Base-by-base conservation (phyloP, 2,888 invertebrate species). In the Thyatira batis region DNA sequence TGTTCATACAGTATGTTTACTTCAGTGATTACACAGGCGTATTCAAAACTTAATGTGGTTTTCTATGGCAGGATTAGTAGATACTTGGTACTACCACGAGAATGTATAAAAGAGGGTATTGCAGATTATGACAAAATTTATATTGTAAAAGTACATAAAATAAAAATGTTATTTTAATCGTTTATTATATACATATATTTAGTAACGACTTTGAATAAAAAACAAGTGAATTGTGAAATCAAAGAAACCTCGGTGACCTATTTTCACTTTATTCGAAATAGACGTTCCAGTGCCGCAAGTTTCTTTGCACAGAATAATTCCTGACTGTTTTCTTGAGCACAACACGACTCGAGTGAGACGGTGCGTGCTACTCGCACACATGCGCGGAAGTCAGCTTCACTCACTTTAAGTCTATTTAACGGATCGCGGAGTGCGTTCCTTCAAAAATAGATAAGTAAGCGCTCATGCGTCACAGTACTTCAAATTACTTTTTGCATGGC, bases 401-500 rank as follows among this genome's bases (percentile, higher is more conserved):
- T 87, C 82, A 74, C 80, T 84, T 61, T 80, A 80, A 84, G 80
- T 82, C 87, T 85, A 87, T 89, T 89, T 88, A 85, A 87, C 87
- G 89, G 84, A 83, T 88, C 85, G 82, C 67, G 76, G 82, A 79
- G 70, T 85, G 78, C 82, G 82, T 84, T 85, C 80, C 80, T 84
- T 87, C 84, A 83, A 86, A 87, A 84, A 87, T 84, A 84, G 84
- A 84, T 84, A 85, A 85, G 80, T 80, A 78, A 80, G 80, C 85
- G 73, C 80, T 86, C 85, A 84, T 83, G 83, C 83, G 82, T 81
- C 76, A 75, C 80, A 78, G 78, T 84, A 84, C 82, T 89, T 87
- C 82, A 87, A 87, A 89, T 90, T 89, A 86, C 88, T 85, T 88
- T 85, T 85, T 88, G 84, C 84, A 85, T 84, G 82, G 84, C 76